Evolutionary conservation across 2,113 vertebrate species (phyloP).

Genomic region (Shinisaurus crocodilurus): DNA sequence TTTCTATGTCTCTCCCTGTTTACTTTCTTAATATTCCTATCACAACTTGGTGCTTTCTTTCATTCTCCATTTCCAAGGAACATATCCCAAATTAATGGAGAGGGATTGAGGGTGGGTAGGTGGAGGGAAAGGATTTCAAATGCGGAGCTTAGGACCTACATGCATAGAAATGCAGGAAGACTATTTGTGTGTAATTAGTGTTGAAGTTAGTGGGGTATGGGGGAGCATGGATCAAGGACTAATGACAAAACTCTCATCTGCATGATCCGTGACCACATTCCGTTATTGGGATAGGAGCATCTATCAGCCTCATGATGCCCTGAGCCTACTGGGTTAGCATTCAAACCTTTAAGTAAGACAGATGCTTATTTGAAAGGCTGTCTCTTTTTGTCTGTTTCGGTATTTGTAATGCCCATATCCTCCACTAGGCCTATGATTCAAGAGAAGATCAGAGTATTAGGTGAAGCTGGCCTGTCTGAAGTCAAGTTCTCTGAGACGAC

Average conservation of each 20-base stretch:
- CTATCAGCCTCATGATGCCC: neutral
- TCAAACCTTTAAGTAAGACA: neutral
- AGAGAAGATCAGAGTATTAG: conserved; percentile 92
- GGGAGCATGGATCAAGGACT: neutral
- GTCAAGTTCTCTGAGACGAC: conserved; percentile 87
- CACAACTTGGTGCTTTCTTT: neutral
- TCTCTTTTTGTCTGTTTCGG: conserved; percentile 8
- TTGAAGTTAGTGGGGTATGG: neutral
- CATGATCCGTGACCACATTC: neutral
- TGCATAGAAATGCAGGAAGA: neutral
- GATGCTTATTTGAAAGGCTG: neutral
- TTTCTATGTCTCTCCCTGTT: neutral
- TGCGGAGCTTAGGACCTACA: neutral
- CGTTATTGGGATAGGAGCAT: neutral
- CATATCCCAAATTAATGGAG: neutral
- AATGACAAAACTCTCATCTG: neutral
- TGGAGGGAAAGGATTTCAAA: neutral
- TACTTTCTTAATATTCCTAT: neutral
- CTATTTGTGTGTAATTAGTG: neutral
- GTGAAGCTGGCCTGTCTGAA: conserved; percentile 93
- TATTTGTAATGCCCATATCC: conserved; percentile 23
- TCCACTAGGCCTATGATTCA: conserved; percentile 92
- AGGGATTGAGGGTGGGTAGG: neutral
- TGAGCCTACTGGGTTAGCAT: neutral
- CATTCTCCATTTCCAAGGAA: neutral